Evolutionary conservation across 2,888 invertebrate species (phyloP), one percentile per base, ranked within the genome.

Genomic region (Charanyca ferruginea): DNA sequence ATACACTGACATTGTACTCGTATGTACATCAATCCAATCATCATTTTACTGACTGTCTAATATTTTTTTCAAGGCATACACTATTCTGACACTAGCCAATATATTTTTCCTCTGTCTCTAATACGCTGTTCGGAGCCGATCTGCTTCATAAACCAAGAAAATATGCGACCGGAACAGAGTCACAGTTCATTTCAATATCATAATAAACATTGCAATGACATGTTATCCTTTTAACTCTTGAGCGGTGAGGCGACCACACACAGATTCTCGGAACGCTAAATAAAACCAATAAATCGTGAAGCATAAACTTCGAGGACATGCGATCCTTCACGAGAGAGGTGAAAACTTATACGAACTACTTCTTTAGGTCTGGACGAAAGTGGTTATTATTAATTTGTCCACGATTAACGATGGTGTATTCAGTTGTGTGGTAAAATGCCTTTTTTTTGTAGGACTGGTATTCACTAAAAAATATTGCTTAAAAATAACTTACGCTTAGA

Each of bases 221-320:
- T 58, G 64, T 61, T 60, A n/a, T 55, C 35, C 60, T 58, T 49
- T 75, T 54, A 58, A 58, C 53, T 75, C 38, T 20, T 23, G 49
- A 11, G 44, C 25, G 20, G 32, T 61, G 45, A 45, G 23, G 42
- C 18, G 68, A 60, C 70, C 77, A 70, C 77, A 74, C 77, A 59
- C 48, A 11, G 59, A 8, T 77, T 77, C 77, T 53, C 8, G 23
- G 77, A 77, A 77, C 44, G 41, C 66, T 52, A 67, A 66, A 64
- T 73, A 73, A 69, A 66, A 77, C 44, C 49, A 73, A 73, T 66
- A 77, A 69, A 73, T 73, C 47, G 4, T 48, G 18, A 73, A 48
- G 20, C 55, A 32, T 64, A 53, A 75, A 75, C 57, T 53, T 57
- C 45, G 41, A 64, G 67, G 67, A 76, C 63, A 72, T 42, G 61